Conservation (phyloP, 2,888 invertebrate genomes). For the Slavum lentiscoides region DNA sequence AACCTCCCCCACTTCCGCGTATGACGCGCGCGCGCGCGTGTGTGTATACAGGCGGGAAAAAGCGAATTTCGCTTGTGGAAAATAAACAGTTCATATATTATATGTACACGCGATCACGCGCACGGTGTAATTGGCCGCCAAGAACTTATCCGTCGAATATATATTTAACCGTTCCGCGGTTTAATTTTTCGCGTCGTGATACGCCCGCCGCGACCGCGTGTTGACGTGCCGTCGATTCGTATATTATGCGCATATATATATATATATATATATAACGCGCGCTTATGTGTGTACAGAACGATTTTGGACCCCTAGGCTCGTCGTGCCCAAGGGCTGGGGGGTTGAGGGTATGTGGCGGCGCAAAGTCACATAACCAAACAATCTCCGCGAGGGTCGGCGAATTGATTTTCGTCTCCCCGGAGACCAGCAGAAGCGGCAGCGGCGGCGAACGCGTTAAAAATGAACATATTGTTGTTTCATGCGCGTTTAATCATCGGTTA, state of each 20-base stretch:
- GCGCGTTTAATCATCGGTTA: conserved; percentile 50
- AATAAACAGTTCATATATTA: conserved; percentile 14
- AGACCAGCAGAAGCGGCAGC: background rate
- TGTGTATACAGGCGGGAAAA: background rate
- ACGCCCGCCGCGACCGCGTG: no score
- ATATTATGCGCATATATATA: no score
- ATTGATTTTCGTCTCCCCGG: conserved; percentile 49
- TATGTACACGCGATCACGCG: no score
- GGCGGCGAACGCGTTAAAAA: conserved; percentile 37
- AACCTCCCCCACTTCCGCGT: no score
- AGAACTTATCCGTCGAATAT: conserved; percentile 18
- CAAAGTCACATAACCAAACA: conserved; percentile 51
- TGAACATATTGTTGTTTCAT: conserved; percentile 51
- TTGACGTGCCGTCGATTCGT: background rate
- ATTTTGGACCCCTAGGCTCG: conserved; percentile 6
- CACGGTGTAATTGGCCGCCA: conserved; percentile 40
- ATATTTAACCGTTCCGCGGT: conserved; percentile 13
- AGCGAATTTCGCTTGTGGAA: no score
- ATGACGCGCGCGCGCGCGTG: no score
- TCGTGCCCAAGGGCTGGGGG: background rate
- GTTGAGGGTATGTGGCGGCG: no score
- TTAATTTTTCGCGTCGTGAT: conserved; percentile 41
- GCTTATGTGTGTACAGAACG: no score
- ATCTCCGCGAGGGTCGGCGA: conserved; percentile 43
- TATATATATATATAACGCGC: background rate